A percentile compares a stretch with the other conserved stretches of the same genome.
Evolutionary conservation across 2,113 vertebrate species (phyloP).

Genomic region (Saguinus imperator): DNA sequence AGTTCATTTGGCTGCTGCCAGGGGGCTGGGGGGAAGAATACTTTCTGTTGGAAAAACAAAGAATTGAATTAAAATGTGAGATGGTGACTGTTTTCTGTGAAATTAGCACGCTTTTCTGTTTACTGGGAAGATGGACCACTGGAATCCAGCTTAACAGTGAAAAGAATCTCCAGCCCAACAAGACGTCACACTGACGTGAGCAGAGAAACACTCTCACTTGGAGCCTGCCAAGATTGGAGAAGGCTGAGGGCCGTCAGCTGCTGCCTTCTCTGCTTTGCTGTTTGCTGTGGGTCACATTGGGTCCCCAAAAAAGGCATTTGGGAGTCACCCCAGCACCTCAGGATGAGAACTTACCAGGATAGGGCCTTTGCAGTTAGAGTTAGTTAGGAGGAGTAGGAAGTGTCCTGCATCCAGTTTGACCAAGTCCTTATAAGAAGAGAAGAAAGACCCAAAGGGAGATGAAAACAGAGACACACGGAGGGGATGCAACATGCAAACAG

Average conservation of each 20-base stretch:
- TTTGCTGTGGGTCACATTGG: background rate
- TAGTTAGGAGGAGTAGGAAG: background rate
- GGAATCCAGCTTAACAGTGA: background rate
- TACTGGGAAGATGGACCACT: background rate
- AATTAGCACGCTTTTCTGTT: background rate
- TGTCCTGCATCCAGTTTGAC: background rate
- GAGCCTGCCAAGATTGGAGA: background rate
- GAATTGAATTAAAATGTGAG: background rate
- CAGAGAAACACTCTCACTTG: background rate
- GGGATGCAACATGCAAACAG: accelerated
- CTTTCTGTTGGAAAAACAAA: background rate
- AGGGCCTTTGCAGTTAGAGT: background rate
- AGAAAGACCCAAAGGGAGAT: background rate
- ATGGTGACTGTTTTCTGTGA: background rate
- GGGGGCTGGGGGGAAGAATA: background rate
- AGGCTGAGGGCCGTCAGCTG: background rate
- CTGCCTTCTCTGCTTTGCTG: background rate
- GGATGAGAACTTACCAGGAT: background rate
- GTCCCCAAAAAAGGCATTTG: background rate
- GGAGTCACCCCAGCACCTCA: background rate
- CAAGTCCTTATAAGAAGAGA: background rate
- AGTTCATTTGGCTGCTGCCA: background rate
- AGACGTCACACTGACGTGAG: background rate
- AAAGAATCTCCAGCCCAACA: background rate
- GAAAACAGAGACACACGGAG: background rate